Base-by-base conservation (phyloP, 2,888 invertebrate genomes). In the Tuta absoluta region DNA sequence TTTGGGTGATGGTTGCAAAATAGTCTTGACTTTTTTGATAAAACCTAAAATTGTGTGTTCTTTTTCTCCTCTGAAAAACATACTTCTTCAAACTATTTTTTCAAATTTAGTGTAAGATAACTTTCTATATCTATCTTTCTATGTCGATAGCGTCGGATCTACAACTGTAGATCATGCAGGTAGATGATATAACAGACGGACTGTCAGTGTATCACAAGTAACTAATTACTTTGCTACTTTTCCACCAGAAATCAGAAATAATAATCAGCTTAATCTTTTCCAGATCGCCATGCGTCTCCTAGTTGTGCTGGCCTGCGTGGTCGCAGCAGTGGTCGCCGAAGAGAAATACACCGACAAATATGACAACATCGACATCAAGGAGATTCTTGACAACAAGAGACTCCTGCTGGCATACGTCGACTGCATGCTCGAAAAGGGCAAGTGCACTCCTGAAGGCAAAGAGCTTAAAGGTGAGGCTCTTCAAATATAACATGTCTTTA, bases 381-480 rank as follows among this genome's bases (percentile, higher is more conserved):
- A 94, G 74, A 93, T 96, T 69, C 80, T 96, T 23, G 79, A 73
- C 4, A 96, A 94, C 81, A 93, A 94, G 38, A 91, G 95, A 37
- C 85, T 96, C n/a, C 81, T 95, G 2, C 84, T 87, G 38, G 93
- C 93, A 53, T 95, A 96, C 75, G 84, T 94, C 56, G 93, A 94
- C 67, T 96, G 96, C 72, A 74, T 96, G 48, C 79, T 95, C 73
- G 93, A 92, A 0, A 86, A 84, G 65, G 94, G 93, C 12, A 93
- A 92, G 53, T 96, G 96, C 79, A 95, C 93, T 1, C 89, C 95
- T 12, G 95, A 95, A 75, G 95, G 93, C 67, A 93, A 93, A 73
- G 94, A 94, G 82, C 84, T 95, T 0, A 95, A 94, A 92, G 92
- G 95, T 95, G 83, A 88, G 86, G 62, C 65, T 23, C 14, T 49